A percentile compares a stretch with the other conserved stretches of the same genome.
Conservation (phyloP, 1,140 invertebrate genomes). For the Leptinotarsa undecemlineata region DNA sequence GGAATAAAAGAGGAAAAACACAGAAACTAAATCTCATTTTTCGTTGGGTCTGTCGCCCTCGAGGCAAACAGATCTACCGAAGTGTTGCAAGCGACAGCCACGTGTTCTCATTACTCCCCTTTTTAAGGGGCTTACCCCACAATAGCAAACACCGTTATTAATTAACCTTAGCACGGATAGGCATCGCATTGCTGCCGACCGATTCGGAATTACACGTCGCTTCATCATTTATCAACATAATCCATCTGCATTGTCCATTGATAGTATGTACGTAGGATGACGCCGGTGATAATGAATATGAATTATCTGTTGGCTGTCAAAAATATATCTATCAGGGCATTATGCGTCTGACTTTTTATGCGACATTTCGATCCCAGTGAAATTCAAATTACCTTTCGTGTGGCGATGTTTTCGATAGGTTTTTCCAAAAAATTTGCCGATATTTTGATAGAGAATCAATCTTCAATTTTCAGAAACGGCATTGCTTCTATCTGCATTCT, state of each 20-base stretch:
- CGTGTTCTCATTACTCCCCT: background rate
- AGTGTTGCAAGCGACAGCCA: background rate
- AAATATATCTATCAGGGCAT: background rate
- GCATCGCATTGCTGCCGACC: background rate
- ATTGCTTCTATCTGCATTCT: no score
- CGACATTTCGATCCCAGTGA: no score
- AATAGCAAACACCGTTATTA: slow-evolving; percentile 3
- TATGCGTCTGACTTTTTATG: no score
- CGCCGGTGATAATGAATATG: background rate
- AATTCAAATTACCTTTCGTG: no score
- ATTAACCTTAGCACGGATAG: slow-evolving; percentile 2
- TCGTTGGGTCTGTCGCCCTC: no score
- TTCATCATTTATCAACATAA: slow-evolving; percentile 6
- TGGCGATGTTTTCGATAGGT: no score
- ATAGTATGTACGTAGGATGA: background rate
- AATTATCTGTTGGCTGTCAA: background rate
- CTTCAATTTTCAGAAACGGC: no score
- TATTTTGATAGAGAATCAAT: no score
- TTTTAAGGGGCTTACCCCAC: background rate
- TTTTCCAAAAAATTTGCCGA: no score
- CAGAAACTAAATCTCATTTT: no score
- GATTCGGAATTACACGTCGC: background rate
- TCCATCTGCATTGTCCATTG: background rate
- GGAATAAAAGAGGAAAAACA: no score
- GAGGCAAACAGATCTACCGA: background rate